Evolutionary conservation across 2,113 vertebrate genomes (phyloP).

Genomic region (human): GRCh38 chr14:46850001-46850500

Average conservation of each 20-base stretch:
- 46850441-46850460: background rate
- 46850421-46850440: background rate
- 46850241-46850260: background rate
- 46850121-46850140: conserved; percentile 32
- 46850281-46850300: background rate
- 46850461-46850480: background rate
- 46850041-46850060: conserved; percentile 54
- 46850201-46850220: background rate
- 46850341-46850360: background rate
- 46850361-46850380: background rate
- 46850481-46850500: background rate
- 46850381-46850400: background rate
- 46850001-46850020: conserved; percentile 57
- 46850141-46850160: background rate
- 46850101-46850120: conserved; percentile 40
- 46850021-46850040: conserved; percentile 22
- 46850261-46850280: background rate
- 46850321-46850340: background rate
- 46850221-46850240: background rate
- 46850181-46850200: background rate
- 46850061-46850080: background rate
- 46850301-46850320: background rate
- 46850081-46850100: background rate
- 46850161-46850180: conserved; percentile 27
- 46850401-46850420: background rate